Evolutionary conservation across 92 coral and sea anemone genomes (phyloP).

Genomic region (Scolanthus callimorphus): DNA sequence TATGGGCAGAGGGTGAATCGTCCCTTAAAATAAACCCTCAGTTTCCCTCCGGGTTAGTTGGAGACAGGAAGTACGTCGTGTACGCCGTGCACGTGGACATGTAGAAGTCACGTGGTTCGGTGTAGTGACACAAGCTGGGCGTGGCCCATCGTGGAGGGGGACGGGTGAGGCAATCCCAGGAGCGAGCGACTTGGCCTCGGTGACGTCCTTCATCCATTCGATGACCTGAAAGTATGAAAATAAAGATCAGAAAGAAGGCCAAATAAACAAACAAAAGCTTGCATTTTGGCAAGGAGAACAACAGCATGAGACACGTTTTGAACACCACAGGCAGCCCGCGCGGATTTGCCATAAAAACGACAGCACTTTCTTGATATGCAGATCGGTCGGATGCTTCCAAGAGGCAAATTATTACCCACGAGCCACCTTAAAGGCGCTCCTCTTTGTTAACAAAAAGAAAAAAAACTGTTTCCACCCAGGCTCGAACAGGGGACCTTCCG

Average conservation of each 20-base stretch:
- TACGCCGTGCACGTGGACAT: constrained; percentile 78
- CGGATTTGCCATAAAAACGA: too few relatives aligned
- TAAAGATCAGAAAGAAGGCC: too few relatives aligned
- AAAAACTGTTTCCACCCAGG: constrained; percentile 51
- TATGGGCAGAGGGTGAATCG: too few relatives aligned
- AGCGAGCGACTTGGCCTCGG: constrained; percentile 46
- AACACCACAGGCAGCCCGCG: too few relatives aligned
- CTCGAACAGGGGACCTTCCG: constrained; percentile 67
- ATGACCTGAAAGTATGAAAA: constrained; percentile 25
- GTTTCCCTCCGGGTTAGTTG: constrained; percentile 5
- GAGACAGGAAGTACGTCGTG: constrained; percentile 68
- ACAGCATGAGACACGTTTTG: too few relatives aligned
- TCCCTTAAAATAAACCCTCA: too few relatives aligned
- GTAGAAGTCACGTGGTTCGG: constrained; percentile 60
- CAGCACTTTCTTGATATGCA: too few relatives aligned
- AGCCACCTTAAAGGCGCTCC: too few relatives aligned
- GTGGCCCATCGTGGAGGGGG: constrained; percentile 57
- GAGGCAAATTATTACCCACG: too few relatives aligned
- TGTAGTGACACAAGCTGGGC: constrained; percentile 59
- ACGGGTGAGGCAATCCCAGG: constrained; percentile 71
- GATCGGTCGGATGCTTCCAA: too few relatives aligned
- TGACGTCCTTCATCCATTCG: constrained; percentile 61
- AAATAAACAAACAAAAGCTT: too few relatives aligned
- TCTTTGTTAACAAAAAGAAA: neutral
- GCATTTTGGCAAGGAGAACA: too few relatives aligned